Evolutionary conservation across 92 coral and sea anemone genomes (phyloP).

Genomic region (Zoanthus solanderi): DNA sequence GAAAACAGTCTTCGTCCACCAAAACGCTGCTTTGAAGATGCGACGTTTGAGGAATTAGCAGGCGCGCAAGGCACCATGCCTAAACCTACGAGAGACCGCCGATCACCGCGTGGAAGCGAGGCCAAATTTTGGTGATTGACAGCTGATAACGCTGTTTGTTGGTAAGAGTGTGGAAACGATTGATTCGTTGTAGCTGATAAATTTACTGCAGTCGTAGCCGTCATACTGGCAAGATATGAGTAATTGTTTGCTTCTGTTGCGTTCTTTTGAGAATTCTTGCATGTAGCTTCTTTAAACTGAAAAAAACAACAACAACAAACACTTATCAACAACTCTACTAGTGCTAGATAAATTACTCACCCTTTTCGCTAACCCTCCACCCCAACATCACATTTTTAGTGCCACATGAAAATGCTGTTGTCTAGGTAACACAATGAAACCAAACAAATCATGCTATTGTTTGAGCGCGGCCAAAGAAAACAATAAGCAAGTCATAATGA

Average conservation of each 20-base stretch:
- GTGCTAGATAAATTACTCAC: background rate
- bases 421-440: no score
- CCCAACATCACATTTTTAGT: no score
- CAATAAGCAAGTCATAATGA: no score
- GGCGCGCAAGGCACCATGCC: constrained; percentile 80
- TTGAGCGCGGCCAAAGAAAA: no score
- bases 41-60: constrained; percentile 35
- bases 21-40: constrained; percentile 74
- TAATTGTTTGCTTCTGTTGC: constrained; percentile 3
- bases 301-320: background rate
- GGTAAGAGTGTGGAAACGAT: constrained; percentile 79
- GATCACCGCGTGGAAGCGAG: constrained; percentile 75
- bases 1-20: constrained; percentile 77
- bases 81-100: constrained; percentile 86
- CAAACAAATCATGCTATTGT: no score
- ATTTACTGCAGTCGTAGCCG: constrained; percentile 50
- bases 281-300: constrained; percentile 13
- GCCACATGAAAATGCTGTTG: no score
- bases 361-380: no score
- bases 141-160: constrained; percentile 72
- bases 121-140: constrained; percentile 70
- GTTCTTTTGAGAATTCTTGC: constrained; percentile 17
- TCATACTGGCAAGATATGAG: constrained; percentile 33
- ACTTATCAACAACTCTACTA: background rate
- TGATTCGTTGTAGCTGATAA: constrained; percentile 34